phyloP scores from a whole-genome alignment of 1,140 invertebrate species.

The Rhagoletis pomonella region DNA sequence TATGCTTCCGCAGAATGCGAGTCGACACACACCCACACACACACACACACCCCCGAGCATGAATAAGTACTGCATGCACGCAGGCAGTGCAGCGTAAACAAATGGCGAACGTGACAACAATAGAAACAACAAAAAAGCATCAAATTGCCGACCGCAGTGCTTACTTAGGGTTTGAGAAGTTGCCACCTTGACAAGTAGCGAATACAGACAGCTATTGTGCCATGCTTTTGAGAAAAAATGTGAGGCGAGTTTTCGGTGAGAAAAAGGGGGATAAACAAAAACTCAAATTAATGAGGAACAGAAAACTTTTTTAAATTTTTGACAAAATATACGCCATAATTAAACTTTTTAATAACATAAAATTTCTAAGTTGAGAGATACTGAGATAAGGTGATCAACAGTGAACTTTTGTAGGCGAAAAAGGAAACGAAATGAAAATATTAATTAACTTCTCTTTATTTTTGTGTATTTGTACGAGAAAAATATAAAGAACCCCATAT shows the following conservation, averaged over 20 bases:
- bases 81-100: slow-evolving; percentile 34
- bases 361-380: not conserved
- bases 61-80: not conserved
- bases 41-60: too few relatives aligned
- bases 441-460: not conserved
- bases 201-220: not conserved
- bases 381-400: too few relatives aligned
- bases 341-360: not conserved
- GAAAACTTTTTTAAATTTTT: not conserved
- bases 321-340: not conserved
- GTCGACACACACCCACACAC: not conserved
- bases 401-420: not conserved
- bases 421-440: not conserved
- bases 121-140: not conserved
- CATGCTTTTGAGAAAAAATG: not conserved
- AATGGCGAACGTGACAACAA: slow-evolving; percentile 33
- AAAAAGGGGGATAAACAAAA: not conserved
- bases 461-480: not conserved
- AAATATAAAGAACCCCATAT: not conserved
- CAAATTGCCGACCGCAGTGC: not conserved
- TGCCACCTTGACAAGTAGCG: not conserved
- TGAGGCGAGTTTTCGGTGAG: not conserved
- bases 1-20: not conserved
- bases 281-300: slow-evolving; percentile 20
- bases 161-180: not conserved